These are phyloP conservation scores for Phrynocephalus vlangalii DNA, from an alignment of 2,797 vertebrate genomes.

Conservation along the genomic window DNA sequence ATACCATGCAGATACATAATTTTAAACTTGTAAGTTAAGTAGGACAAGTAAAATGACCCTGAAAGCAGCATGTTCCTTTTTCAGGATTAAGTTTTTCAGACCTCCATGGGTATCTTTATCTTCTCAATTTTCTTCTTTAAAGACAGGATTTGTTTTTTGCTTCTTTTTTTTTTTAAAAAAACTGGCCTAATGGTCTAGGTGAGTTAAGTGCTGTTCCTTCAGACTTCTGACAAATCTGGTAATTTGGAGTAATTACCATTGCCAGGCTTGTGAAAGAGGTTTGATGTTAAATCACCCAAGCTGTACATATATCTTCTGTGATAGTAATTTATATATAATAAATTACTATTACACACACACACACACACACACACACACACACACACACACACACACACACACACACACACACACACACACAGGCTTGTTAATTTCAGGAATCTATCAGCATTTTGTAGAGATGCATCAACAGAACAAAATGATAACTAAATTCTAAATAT, in stretches of 20 bases:
- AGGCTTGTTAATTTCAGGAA: not conserved
- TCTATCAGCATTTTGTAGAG: not conserved
- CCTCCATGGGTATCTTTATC: slow-evolving; percentile 56
- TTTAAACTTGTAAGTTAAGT: slow-evolving; percentile 62
- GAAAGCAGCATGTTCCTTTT: slow-evolving; percentile 70
- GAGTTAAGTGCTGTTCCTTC: slow-evolving; percentile 74
- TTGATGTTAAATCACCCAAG: slow-evolving; percentile 45
- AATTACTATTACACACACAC: not conserved
- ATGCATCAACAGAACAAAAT: slow-evolving; percentile 19
- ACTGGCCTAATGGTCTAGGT: slow-evolving; percentile 67
- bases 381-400: too few species aligned
- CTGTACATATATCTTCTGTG: not conserved
- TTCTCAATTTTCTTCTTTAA: slow-evolving; percentile 76
- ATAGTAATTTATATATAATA: not conserved
- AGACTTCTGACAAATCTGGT: slow-evolving; percentile 73
- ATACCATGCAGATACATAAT: slow-evolving; percentile 41
- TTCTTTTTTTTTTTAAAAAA: slow-evolving; percentile 38
- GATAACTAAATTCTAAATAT: slow-evolving; percentile 25
- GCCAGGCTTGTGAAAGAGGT: slow-evolving; percentile 67
- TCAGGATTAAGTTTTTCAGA: slow-evolving; percentile 70
- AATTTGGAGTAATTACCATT: slow-evolving; percentile 79
- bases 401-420: too few species aligned
- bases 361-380: too few species aligned
- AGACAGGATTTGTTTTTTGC: slow-evolving; percentile 66
- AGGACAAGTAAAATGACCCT: slow-evolving; percentile 62